Percentiles rank a stretch among this genome's conserved stretches.
phyloP scores from a whole-genome alignment of 2,888 invertebrate genomes.

The Cryptus armator region DNA sequence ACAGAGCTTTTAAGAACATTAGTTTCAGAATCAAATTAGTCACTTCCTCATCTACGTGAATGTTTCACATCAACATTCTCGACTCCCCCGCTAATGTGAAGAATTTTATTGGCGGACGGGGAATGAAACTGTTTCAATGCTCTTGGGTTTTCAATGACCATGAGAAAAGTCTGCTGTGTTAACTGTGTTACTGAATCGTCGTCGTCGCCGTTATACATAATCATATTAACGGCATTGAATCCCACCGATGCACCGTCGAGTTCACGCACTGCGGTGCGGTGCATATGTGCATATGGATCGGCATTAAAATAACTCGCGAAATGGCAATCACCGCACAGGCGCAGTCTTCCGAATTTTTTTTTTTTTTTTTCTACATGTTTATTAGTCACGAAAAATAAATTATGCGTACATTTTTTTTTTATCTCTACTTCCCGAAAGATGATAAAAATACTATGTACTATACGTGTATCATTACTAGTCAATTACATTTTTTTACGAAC shows the following conservation, averaged over 20 bases:
- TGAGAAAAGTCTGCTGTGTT: slow-evolving; percentile 8
- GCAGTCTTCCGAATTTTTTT: no score
- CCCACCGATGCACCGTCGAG: slow-evolving; percentile 10
- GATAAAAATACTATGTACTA: no score
- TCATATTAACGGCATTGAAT: slow-evolving; percentile 24
- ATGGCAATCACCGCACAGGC: no score
- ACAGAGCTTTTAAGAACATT: slow-evolving; percentile 29
- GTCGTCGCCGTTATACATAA: background rate
- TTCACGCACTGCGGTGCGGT: slow-evolving; percentile 12
- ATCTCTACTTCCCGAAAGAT: no score
- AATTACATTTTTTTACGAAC: no score
- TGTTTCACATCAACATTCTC: slow-evolving; percentile 14
- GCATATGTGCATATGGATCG: background rate
- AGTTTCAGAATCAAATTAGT: slow-evolving; percentile 45
- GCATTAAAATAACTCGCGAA: slow-evolving; percentile 18
- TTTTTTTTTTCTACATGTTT: no score
- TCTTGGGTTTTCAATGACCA: slow-evolving; percentile 34
- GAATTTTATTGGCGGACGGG: slow-evolving; percentile 33
- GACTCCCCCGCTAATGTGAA: slow-evolving; percentile 37
- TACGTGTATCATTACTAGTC: no score
- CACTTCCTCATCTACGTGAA: slow-evolving; percentile 48
- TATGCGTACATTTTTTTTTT: no score
- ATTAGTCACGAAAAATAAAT: no score
- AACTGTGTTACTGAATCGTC: slow-evolving; percentile 1
- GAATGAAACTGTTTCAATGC: slow-evolving; percentile 6